phyloP scores from a whole-genome alignment of 2,888 invertebrate genomes.

The Hylaea fasciaria region DNA sequence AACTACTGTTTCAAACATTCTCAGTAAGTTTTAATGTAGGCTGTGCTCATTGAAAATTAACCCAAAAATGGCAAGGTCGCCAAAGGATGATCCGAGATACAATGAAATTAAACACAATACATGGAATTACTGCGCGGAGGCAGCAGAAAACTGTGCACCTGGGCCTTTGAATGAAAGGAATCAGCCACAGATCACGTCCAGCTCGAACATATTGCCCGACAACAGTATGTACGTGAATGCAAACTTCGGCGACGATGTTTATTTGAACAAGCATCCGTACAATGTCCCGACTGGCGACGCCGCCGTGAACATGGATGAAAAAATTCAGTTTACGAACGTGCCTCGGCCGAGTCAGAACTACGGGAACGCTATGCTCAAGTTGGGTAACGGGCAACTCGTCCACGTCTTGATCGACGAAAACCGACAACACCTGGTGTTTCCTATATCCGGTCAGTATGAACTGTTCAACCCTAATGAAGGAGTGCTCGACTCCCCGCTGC shows the following conservation, averaged over 20 bases:
- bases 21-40: constrained; percentile 51
- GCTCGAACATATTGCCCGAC: constrained; percentile 62
- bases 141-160: constrained; percentile 70
- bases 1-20: constrained; percentile 44
- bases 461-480: constrained; percentile 75
- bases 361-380: constrained; percentile 76
- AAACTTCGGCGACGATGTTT: constrained; percentile 72
- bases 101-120: constrained; percentile 75
- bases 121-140: constrained; percentile 78
- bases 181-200: constrained; percentile 61
- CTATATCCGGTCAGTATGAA: constrained; percentile 79
- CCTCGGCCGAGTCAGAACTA: constrained; percentile 70
- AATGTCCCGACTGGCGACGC: constrained; percentile 66
- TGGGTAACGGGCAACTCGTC: constrained; percentile 77
- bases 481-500: constrained; percentile 67
- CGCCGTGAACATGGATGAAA: constrained; percentile 66
- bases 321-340: constrained; percentile 62
- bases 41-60: constrained; percentile 59
- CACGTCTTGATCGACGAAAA: constrained; percentile 79
- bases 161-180: constrained; percentile 68
- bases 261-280: constrained; percentile 70
- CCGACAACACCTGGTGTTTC: constrained; percentile 77
- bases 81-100: constrained; percentile 79
- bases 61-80: constrained; percentile 83
- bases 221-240: constrained; percentile 69